phyloP scores from a whole-genome alignment of 2,888 invertebrate species.

The Asteroscopus sphinx region DNA sequence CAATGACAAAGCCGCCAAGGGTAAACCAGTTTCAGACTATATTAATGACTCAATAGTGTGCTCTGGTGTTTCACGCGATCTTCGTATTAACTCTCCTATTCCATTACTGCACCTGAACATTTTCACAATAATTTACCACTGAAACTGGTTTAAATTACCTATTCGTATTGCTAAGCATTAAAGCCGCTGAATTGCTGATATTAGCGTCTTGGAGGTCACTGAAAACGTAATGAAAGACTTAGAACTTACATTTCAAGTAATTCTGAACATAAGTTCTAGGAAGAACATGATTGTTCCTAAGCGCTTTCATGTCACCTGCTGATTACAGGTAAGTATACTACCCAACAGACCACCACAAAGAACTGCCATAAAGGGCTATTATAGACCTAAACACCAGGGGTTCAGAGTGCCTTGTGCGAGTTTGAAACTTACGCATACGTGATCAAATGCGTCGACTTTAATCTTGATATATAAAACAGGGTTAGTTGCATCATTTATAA shows the following conservation, averaged over 20 bases:
- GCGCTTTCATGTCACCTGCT: too few relatives aligned
- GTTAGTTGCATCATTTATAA: too few relatives aligned
- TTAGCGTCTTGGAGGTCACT: constrained; percentile 15
- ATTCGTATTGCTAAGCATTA: constrained; percentile 1
- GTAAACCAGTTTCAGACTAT: constrained; percentile 9
- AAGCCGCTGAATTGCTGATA: not conserved
- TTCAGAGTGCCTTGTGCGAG: too few relatives aligned
- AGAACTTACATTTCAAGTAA: not conserved
- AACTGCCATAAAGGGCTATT: too few relatives aligned
- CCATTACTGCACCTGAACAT: constrained; percentile 28
- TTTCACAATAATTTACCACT: constrained; percentile 18
- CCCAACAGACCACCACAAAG: too few relatives aligned
- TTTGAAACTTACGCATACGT: too few relatives aligned
- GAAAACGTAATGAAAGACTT: constrained; percentile 1
- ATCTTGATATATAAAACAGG: too few relatives aligned
- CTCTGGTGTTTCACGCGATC: constrained; percentile 46
- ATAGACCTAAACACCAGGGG: too few relatives aligned
- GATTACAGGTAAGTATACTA: too few relatives aligned
- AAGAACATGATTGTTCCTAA: too few relatives aligned
- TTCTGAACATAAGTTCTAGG: not conserved
- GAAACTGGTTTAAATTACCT: constrained; percentile 19
- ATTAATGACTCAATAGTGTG: constrained; percentile 52
- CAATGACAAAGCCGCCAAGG: constrained; percentile 4
- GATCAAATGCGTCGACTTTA: too few relatives aligned
- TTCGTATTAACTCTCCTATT: constrained; percentile 46